Evolutionary conservation across 2,113 vertebrate species (phyloP).

Genomic region (Coracopsis vasa): DNA sequence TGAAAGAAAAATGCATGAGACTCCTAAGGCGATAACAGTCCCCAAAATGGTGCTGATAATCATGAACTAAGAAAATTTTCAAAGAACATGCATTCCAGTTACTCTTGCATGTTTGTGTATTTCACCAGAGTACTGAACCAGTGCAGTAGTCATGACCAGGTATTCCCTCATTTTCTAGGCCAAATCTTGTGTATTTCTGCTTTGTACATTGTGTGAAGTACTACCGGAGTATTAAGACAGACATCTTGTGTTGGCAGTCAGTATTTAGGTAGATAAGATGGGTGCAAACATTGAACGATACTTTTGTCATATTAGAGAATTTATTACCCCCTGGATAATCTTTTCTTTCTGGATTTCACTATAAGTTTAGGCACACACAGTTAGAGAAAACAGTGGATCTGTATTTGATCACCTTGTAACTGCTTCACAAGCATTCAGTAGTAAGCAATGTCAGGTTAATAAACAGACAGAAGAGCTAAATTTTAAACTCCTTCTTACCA

Average conservation of each 20-base stretch:
- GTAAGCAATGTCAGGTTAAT: not conserved
- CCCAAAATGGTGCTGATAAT: not conserved
- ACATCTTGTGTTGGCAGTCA: not conserved
- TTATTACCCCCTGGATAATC: not conserved
- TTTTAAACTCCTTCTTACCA: not conserved
- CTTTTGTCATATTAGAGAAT: not conserved
- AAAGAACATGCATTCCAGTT: not conserved
- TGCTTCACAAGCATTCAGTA: not conserved
- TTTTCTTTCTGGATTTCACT: not conserved
- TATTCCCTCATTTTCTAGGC: not conserved
- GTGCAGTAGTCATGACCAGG: not conserved
- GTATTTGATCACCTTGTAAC: not conserved
- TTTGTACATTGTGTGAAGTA: not conserved
- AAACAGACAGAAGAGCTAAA: not conserved
- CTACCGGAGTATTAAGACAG: not conserved
- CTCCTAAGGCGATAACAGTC: not conserved
- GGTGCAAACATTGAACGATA: not conserved
- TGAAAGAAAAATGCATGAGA: not conserved
- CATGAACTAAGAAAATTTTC: not conserved
- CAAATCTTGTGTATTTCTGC: not conserved
- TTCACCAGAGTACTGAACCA: not conserved
- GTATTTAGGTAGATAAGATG: not conserved
- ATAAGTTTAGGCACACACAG: fast-evolving
- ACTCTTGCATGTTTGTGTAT: not conserved
- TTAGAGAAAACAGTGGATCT: not conserved